These are phyloP conservation scores for Lethrus apterus DNA, from an alignment of 1,140 invertebrate species.

Conservation along the genomic window DNA sequence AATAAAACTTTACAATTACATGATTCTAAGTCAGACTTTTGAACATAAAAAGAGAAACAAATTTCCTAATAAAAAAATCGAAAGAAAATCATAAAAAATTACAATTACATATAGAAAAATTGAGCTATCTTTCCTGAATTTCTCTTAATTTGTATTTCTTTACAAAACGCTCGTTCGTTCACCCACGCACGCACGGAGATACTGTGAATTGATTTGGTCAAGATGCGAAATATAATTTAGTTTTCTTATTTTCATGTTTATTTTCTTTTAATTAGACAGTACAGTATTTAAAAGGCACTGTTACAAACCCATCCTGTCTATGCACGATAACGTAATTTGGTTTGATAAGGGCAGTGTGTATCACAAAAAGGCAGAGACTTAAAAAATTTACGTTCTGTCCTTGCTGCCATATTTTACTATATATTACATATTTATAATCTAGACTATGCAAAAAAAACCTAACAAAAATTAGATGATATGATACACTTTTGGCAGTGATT, in stretches of 20 bases:
- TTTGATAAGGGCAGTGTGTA: slow-evolving; percentile 23
- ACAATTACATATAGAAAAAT: slow-evolving; percentile 7
- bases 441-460: slow-evolving; percentile 2
- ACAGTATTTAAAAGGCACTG: slow-evolving; percentile 21
- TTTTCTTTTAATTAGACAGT: slow-evolving; percentile 10
- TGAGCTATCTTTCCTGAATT: slow-evolving; percentile 9
- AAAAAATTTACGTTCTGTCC: slow-evolving; percentile 5
- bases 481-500: slow-evolving; percentile 13
- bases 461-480: slow-evolving; percentile 10
- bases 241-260: slow-evolving; percentile 8
- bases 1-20: slow-evolving; percentile 17
- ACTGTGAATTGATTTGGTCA: neutral
- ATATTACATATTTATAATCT: neutral
- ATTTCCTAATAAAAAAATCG: neutral
- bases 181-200: slow-evolving; percentile 2
- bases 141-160: neutral
- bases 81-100: slow-evolving; percentile 4
- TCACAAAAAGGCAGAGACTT: slow-evolving; percentile 19
- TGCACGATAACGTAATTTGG: slow-evolving; percentile 16
- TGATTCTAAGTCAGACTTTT: slow-evolving; percentile 15
- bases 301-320: slow-evolving; percentile 19
- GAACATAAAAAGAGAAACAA: slow-evolving; percentile 1
- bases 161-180: neutral
- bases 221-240: slow-evolving; percentile 8
- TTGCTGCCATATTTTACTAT: slow-evolving; percentile 6